These are phyloP conservation scores for Corella eumyota DNA, from an alignment of 23 tunicate genomes.

Conservation along the genomic window DNA sequence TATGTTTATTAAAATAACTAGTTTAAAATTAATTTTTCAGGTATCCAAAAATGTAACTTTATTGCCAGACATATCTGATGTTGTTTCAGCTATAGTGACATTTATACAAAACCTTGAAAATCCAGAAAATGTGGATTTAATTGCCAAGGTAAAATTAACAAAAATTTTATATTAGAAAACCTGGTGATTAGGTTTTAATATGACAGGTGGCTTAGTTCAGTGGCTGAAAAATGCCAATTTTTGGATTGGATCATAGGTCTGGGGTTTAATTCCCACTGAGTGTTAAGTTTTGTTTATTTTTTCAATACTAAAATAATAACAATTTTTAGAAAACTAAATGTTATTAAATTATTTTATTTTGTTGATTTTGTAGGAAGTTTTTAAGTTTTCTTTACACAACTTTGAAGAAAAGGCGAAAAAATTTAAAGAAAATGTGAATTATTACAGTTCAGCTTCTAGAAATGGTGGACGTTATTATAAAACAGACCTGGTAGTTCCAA, in stretches of 20 bases:
- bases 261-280: no score
- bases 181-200: no score
- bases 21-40: no score
- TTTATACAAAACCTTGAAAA: conserved; percentile 14
- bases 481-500: no score
- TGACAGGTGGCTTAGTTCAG: no score
- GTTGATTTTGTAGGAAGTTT: conserved; percentile 11
- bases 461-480: conserved; percentile 33
- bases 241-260: no score
- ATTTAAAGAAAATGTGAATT: conserved; percentile 16
- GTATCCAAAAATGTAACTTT: background rate
- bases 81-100: conserved; percentile 26
- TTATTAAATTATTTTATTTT: no score
- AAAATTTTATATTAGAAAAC: background rate
- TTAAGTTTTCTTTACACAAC: conserved; percentile 6
- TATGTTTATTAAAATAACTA: no score
- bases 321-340: no score
- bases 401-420: conserved; percentile 7
- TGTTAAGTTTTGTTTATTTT: no score
- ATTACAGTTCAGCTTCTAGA: conserved; percentile 26
- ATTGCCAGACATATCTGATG: conserved; percentile 7
- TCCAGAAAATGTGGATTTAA: conserved; percentile 12
- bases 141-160: conserved; percentile 7
- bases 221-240: no score
- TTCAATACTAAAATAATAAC: no score